Base-by-base conservation (phyloP, 2,888 invertebrate species). In the Aquatica leii region DNA sequence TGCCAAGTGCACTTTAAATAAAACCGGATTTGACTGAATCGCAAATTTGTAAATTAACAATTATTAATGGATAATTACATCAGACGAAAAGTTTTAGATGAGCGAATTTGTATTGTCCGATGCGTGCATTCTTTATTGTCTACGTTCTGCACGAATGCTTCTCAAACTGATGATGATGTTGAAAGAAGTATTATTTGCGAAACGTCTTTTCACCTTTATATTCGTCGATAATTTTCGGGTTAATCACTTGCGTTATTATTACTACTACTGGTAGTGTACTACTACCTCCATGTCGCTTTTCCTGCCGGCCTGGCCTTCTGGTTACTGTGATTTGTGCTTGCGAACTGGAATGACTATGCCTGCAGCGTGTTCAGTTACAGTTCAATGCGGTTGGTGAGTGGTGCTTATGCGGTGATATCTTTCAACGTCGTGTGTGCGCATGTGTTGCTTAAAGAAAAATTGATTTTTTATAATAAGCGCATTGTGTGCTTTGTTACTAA, bases 251-350 rank as follows among this genome's bases (percentile, higher is more conserved):
- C n/a, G 24, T 24, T 24, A 6, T 24, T 24, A n/a, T n/a, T 41
- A 41, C 15, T 41, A 15, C 2, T 46, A 11, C 8, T 18, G 18
- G 46, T 18, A 46, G 46, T 46, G 17, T 46, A 12, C 46, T 24
- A 24, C 43, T 14, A 9, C 14, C 3, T 34, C 12, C 11, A n/a
- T n/a, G 35, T 35, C 52, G 35, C 59, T 64, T 64, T 64, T 64
- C 63, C 63, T 64, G 63, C 53, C 59, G 52, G 59, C 49, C 58
- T 64, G 46, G 59, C 54, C 58, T 64, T 59, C 59, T 59, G 37
- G 46, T 34, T 57, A 49, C 49, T 52, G 59, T 59, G 63, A 64
- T 55, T 59, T 48, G 59, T 55, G 52, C 59, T 53, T 55, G 63
- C 59, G 55, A 52, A 46, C 54, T 49, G 49, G 59, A 43, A 50